phyloP scores from a whole-genome alignment of 2,888 invertebrate genomes.

The Oegoconia quadripuncta region DNA sequence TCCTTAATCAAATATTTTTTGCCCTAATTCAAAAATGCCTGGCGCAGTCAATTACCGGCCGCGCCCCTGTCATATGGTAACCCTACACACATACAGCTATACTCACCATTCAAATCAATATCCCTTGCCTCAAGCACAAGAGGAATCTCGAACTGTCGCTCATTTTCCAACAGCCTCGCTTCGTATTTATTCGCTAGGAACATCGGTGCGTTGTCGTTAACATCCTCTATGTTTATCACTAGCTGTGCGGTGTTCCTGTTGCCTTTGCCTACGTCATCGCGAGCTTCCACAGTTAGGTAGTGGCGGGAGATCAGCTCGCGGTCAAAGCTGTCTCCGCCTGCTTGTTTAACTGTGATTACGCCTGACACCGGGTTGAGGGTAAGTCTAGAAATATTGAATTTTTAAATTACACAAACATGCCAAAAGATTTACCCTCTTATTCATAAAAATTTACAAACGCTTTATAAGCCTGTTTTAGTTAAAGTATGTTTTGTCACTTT shows the following conservation, averaged over 20 bases:
- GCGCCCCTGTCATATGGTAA: neutral
- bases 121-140: constrained; percentile 90
- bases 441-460: too few relatives aligned
- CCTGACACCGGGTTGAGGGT: constrained; percentile 90
- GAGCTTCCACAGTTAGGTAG: constrained; percentile 92
- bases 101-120: constrained; percentile 88
- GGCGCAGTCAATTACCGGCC: too few relatives aligned
- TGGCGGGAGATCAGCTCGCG: constrained; percentile 90
- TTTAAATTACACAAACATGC: too few relatives aligned
- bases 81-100: neutral
- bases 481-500: too few relatives aligned
- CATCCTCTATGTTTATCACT: constrained; percentile 89
- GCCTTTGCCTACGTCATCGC: constrained; percentile 91
- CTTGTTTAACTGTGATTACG: constrained; percentile 87
- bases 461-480: too few relatives aligned
- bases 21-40: too few relatives aligned
- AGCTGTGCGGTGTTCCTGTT: constrained; percentile 89
- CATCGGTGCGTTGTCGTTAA: constrained; percentile 93
- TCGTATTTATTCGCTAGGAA: constrained; percentile 91
- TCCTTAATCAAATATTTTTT: too few relatives aligned
- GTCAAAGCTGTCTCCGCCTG: constrained; percentile 89
- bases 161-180: constrained; percentile 90
- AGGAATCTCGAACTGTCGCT: constrained; percentile 86
- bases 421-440: too few relatives aligned
- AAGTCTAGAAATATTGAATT: constrained; percentile 79